phyloP scores from a whole-genome alignment of 1,140 invertebrate genomes.

The Euura lappo region DNA sequence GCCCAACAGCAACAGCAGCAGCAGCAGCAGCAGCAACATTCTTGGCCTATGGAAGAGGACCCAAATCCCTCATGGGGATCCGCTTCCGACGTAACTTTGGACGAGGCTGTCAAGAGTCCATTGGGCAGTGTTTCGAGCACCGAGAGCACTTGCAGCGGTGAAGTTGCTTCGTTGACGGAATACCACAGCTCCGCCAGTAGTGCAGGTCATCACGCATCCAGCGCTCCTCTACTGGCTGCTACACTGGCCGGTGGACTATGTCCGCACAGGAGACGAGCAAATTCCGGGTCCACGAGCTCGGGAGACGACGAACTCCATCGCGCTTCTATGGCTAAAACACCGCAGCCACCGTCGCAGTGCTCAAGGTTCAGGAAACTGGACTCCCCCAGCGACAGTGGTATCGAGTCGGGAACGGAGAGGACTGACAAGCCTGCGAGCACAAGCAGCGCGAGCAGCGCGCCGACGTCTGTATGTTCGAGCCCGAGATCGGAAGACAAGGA shows the following conservation, averaged over 20 bases:
- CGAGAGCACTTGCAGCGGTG: constrained; percentile 74
- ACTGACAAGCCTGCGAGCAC: constrained; percentile 69
- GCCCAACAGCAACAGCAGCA: constrained; percentile 56
- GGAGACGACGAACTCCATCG: constrained; percentile 79
- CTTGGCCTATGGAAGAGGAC: constrained; percentile 59
- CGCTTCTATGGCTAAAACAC: constrained; percentile 64
- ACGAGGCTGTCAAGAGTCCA: constrained; percentile 82
- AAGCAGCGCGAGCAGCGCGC: constrained; percentile 71
- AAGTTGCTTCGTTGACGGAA: constrained; percentile 68
- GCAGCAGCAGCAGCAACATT: constrained; percentile 64
- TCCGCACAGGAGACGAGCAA: constrained; percentile 74
- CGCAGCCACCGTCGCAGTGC: constrained; percentile 57
- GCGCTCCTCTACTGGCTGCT: constrained; percentile 77
- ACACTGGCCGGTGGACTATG: constrained; percentile 74
- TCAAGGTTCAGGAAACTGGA: constrained; percentile 80
- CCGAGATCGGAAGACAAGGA: constrained; percentile 86
- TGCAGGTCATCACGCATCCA: constrained; percentile 60
- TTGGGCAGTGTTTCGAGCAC: constrained; percentile 86
- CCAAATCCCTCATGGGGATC: constrained; percentile 69
- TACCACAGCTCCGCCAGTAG: constrained; percentile 55
- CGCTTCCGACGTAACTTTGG: constrained; percentile 70
- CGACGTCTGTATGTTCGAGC: constrained; percentile 84
- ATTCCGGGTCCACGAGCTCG: constrained; percentile 75
- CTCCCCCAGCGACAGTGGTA: constrained; percentile 90
- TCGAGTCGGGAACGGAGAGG: constrained; percentile 90